Evolutionary conservation across 2,888 invertebrate species (phyloP).

Genomic region (Pheosia gnoma): DNA sequence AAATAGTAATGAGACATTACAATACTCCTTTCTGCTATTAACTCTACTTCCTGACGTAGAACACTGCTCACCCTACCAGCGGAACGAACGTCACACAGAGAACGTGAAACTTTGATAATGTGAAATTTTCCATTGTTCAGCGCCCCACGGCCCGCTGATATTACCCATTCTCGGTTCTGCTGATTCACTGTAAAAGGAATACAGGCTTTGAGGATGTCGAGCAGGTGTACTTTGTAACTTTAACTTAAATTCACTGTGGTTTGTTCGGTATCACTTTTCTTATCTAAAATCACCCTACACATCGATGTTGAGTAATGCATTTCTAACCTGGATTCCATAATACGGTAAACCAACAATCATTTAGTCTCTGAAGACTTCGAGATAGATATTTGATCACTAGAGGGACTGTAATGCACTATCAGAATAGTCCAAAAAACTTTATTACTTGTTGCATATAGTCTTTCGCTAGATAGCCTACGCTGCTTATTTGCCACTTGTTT

Average conservation of each 20-base stretch:
- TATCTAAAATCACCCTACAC: too few relatives aligned
- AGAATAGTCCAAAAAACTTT: too few relatives aligned
- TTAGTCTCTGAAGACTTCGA: too few relatives aligned
- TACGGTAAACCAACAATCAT: too few relatives aligned
- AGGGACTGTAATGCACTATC: too few relatives aligned
- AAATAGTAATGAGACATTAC: background rate
- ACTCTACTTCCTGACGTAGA: background rate
- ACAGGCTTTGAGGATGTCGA: background rate
- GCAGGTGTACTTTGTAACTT: background rate
- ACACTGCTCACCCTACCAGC: slow-evolving; percentile 1
- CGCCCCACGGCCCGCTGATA: slow-evolving; percentile 7
- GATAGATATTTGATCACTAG: too few relatives aligned
- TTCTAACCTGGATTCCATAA: too few relatives aligned
- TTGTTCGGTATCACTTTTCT: too few relatives aligned
- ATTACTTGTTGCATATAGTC: too few relatives aligned
- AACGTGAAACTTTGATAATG: slow-evolving; percentile 9
- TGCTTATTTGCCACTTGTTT: too few relatives aligned
- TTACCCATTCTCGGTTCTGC: slow-evolving; percentile 6
- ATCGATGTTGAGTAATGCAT: too few relatives aligned
- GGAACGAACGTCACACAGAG: slow-evolving; percentile 3
- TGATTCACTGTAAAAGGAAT: background rate
- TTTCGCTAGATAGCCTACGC: too few relatives aligned
- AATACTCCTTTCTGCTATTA: background rate
- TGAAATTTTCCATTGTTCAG: slow-evolving; percentile 9
- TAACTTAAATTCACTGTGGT: background rate